Conservation (phyloP, 2,113 vertebrate genomes). For the Micromys minutus region DNA sequence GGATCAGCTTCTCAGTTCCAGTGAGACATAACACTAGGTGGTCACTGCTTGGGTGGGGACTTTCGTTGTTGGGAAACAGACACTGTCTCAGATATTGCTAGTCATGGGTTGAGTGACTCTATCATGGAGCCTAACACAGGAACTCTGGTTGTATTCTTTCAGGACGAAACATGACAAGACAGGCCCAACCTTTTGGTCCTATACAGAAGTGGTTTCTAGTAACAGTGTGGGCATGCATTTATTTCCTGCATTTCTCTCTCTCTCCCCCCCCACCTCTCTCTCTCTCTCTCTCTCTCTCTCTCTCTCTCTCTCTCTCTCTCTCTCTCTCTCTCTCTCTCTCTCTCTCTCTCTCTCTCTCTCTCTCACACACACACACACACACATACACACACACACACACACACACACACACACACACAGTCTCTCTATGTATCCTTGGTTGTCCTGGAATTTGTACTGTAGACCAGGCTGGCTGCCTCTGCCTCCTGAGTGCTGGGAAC, state of each 20-base stretch:
- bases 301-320: too few species aligned
- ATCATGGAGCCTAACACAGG: neutral
- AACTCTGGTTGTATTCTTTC: neutral
- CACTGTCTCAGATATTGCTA: neutral
- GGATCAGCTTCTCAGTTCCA: neutral
- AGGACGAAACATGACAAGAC: neutral
- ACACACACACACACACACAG: too few species aligned
- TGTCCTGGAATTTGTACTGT: too few species aligned
- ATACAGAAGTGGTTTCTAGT: neutral
- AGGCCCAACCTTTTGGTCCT: neutral
- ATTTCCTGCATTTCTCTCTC: neutral
- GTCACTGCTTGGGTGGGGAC: neutral
- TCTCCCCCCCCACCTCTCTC: too few species aligned
- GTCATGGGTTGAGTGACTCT: neutral
- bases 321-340: too few species aligned
- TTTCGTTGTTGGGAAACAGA: neutral
- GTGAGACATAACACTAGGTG: neutral
- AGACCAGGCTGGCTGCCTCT: too few species aligned
- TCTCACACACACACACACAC: too few species aligned
- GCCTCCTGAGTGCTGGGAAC: too few species aligned
- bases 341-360: too few species aligned
- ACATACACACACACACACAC: too few species aligned
- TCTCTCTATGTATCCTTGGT: too few species aligned
- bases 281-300: too few species aligned
- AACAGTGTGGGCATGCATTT: neutral